These are phyloP conservation scores for Lepilemur ruficaudatus DNA, from an alignment of 2,797 vertebrate genomes.

Conservation along the genomic window DNA sequence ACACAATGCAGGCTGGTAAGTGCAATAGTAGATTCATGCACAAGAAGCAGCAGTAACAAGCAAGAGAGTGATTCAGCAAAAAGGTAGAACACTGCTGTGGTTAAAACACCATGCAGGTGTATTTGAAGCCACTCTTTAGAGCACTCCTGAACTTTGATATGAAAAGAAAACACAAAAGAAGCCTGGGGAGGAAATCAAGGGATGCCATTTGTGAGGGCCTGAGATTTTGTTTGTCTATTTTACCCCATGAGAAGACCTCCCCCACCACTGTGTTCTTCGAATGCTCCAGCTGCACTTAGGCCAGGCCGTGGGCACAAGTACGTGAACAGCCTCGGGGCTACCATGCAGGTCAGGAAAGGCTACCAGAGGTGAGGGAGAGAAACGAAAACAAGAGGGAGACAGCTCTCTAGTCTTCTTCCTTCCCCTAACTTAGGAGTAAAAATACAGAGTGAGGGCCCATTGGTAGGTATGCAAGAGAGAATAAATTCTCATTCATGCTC, in stretches of 20 bases:
- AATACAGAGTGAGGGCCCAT: background rate
- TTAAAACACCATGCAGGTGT: background rate
- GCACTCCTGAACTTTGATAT: background rate
- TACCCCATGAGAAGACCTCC: background rate
- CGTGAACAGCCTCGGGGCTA: accelerated
- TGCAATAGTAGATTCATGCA: background rate
- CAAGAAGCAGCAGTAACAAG: background rate
- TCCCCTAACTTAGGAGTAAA: background rate
- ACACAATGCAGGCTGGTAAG: background rate
- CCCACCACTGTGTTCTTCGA: background rate
- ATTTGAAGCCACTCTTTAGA: background rate
- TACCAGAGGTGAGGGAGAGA: background rate
- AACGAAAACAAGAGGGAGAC: background rate
- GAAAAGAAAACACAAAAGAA: background rate
- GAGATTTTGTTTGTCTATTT: background rate
- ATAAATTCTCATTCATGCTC: background rate
- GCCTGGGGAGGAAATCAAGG: background rate
- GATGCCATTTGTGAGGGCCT: background rate
- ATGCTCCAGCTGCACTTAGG: background rate
- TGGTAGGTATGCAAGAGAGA: background rate
- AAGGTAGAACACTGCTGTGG: background rate
- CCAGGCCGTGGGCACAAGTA: background rate
- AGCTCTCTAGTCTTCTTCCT: background rate
- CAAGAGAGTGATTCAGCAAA: background rate
- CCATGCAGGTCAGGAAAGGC: background rate